These are phyloP conservation scores for Brachyalestes nurse DNA, from an alignment of 2,797 vertebrate species.

Conservation along the genomic window DNA sequence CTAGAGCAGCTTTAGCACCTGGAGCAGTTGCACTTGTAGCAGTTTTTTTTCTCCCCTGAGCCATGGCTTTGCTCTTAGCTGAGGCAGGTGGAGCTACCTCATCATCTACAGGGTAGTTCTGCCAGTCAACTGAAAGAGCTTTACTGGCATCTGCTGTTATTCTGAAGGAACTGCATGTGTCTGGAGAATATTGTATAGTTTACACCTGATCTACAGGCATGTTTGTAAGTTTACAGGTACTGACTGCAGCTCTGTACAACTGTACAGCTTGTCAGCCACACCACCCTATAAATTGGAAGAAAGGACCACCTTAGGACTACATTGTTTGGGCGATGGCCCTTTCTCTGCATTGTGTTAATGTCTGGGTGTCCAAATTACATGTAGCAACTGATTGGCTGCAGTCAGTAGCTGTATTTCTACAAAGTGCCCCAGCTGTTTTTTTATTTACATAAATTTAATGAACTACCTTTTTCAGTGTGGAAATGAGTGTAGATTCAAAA, in stretches of 20 bases:
- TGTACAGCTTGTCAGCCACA: no score
- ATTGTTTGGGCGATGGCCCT: no score
- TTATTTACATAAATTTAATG: no score
- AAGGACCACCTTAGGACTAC: no score
- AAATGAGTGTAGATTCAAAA: neutral
- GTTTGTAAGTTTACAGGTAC: neutral
- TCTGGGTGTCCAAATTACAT: neutral
- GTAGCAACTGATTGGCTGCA: neutral
- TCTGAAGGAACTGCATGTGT: neutral
- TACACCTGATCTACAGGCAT: neutral
- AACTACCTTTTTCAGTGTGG: no score
- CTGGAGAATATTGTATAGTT: neutral
- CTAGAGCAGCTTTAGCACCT: slow-evolving; percentile 26
- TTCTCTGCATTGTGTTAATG: no score
- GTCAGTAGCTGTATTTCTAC: neutral
- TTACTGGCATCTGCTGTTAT: slow-evolving; percentile 75
- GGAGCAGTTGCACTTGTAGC: slow-evolving; percentile 23
- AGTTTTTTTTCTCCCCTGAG: neutral
- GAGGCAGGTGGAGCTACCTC: neutral
- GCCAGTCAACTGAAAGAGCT: slow-evolving; percentile 16
- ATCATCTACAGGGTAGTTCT: slow-evolving; percentile 7
- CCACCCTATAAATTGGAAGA: no score
- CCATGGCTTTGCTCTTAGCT: neutral
- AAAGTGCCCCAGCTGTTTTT: neutral
- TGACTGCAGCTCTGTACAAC: neutral